A percentile compares a stretch with the other conserved stretches of the same genome.
Evolutionary conservation across 2,888 invertebrate species (phyloP).

Genomic region (Nasonovia ribisnigri): DNA sequence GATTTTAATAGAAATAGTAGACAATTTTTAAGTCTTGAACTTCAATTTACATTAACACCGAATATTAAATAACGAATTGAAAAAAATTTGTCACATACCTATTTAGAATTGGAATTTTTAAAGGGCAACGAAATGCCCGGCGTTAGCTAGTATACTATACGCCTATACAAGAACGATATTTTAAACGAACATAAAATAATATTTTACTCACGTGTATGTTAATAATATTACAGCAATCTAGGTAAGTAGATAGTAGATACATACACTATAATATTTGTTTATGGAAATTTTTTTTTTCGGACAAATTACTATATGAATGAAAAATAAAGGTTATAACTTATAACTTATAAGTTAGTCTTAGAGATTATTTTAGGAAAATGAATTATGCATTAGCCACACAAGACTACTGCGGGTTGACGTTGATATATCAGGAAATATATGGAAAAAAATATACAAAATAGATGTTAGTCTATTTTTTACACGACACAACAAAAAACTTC

Average conservation of each 20-base stretch:
- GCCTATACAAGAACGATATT: not conserved
- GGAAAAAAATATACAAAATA: not conserved
- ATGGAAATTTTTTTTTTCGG: not conserved
- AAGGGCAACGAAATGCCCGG: not conserved
- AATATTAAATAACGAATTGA: too few relatives aligned
- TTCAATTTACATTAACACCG: too few relatives aligned
- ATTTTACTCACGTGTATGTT: not conserved
- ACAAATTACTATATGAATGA: not conserved
- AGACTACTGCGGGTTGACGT: not conserved
- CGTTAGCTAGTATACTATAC: not conserved
- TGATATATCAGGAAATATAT: not conserved
- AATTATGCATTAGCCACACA: not conserved
- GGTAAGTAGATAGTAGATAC: too few relatives aligned
- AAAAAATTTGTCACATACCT: not conserved
- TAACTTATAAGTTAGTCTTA: not conserved
- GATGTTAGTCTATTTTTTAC: too few relatives aligned
- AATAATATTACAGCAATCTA: not conserved
- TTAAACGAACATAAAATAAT: not conserved
- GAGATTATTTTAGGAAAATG: not conserved
- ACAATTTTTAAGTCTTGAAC: too few relatives aligned
- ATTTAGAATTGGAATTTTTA: not conserved
- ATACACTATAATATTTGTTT: not conserved
- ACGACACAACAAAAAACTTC: not conserved
- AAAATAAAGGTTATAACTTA: not conserved
- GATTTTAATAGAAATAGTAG: too few relatives aligned